A percentile compares a stretch with the other conserved stretches of the same genome.
phyloP scores from a whole-genome alignment of 2,797 vertebrate species.

The Gambusia yucatana region DNA sequence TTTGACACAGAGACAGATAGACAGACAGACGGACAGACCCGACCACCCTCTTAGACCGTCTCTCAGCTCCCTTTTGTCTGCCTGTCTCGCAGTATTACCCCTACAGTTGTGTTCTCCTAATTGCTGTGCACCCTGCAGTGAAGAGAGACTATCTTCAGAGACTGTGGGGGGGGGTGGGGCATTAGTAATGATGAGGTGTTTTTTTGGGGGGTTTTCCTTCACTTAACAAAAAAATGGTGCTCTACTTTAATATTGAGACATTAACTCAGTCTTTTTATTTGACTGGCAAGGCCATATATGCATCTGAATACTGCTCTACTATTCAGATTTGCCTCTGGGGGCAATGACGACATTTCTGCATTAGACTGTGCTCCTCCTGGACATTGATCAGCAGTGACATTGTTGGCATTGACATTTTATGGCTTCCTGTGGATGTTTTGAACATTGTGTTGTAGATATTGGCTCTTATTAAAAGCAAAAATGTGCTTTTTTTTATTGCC shows the following conservation, averaged over 20 bases:
- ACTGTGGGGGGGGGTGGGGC: conserved; percentile 52
- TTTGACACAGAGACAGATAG: conserved; percentile 70
- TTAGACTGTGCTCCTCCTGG: not conserved
- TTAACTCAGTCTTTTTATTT: conserved; percentile 73
- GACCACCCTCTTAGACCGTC: conserved; percentile 55
- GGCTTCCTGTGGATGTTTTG: not conserved
- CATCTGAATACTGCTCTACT: conserved; percentile 25
- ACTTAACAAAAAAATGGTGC: not conserved
- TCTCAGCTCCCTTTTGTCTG: conserved; percentile 76
- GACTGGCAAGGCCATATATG: conserved; percentile 28
- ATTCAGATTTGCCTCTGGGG: conserved; percentile 45
- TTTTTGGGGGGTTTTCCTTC: not conserved
- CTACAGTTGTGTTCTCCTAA: conserved; percentile 77
- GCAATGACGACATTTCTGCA: conserved; percentile 13
- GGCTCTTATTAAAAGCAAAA: not conserved
- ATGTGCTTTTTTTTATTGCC: conserved; percentile 1
- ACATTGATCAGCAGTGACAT: not conserved
- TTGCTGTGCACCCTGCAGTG: conserved; percentile 76
- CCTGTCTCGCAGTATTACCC: conserved; percentile 79
- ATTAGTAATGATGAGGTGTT: conserved; percentile 46
- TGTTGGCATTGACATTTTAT: not conserved
- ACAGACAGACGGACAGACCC: conserved; percentile 66
- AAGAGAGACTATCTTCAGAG: conserved; percentile 49
- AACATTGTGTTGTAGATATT: not conserved
- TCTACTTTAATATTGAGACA: not conserved